phyloP scores from a whole-genome alignment of 1,140 invertebrate genomes.

The Spodoptera litura region DNA sequence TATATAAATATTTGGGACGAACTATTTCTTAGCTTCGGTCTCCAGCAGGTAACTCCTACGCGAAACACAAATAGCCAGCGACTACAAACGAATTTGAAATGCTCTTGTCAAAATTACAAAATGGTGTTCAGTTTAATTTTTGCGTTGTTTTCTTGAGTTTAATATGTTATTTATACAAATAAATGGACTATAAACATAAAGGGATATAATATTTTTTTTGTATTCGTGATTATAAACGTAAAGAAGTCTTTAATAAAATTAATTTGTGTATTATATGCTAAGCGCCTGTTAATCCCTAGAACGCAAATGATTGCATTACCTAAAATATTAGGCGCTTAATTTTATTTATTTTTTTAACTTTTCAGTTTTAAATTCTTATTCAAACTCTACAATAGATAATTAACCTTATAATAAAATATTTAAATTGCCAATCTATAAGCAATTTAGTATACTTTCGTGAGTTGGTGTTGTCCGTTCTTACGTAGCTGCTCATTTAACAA shows the following conservation, averaged over 20 bases:
- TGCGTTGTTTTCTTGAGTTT: background rate
- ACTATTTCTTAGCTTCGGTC: slow-evolving; percentile 17
- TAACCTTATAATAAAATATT: too few species aligned
- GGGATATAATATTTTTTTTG: background rate
- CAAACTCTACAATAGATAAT: too few species aligned
- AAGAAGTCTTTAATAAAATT: too few species aligned
- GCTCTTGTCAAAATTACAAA: slow-evolving; percentile 17
- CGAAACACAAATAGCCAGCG: slow-evolving; percentile 25
- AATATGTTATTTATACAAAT: background rate
- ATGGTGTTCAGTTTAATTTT: slow-evolving; percentile 9
- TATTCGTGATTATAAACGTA: too few species aligned
- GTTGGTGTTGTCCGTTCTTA: too few species aligned
- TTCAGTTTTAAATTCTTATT: too few species aligned
- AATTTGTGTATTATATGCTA: background rate
- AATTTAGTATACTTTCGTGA: too few species aligned
- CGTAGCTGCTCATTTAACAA: too few species aligned
- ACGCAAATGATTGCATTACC: background rate
- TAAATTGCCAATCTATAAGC: too few species aligned
- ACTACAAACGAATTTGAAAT: slow-evolving; percentile 38
- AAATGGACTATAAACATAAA: background rate
- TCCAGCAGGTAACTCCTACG: slow-evolving; percentile 44
- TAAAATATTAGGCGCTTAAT: background rate
- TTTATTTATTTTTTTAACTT: too few species aligned
- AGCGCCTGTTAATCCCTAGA: background rate
- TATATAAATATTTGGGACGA: slow-evolving; percentile 29